Evolutionary conservation across 1,140 invertebrate species (phyloP).

Genomic region (Drosophila tristis): DNA sequence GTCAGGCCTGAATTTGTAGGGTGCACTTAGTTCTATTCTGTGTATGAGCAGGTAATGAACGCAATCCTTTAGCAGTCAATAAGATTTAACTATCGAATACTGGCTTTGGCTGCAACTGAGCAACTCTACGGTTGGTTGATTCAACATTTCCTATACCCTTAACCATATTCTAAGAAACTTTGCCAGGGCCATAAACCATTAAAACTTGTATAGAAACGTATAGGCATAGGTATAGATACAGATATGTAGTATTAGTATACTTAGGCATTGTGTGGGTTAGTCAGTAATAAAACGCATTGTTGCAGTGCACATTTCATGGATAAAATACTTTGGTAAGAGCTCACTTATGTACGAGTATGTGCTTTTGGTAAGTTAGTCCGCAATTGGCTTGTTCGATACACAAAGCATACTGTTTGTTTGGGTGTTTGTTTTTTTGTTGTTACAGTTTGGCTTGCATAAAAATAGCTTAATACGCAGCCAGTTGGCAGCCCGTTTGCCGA

Average conservation of each 20-base stretch:
- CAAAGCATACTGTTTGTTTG: constrained; percentile 27
- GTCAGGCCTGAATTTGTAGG: constrained; percentile 50
- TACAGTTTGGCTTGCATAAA: constrained; percentile 12
- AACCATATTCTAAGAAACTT: constrained; percentile 64
- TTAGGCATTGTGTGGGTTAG: constrained; percentile 38
- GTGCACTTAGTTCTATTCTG: neutral
- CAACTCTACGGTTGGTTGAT: too few species aligned
- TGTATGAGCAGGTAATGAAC: neutral
- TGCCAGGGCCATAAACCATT: constrained; percentile 65
- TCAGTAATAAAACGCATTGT: constrained; percentile 30
- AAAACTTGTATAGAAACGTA: constrained; percentile 12
- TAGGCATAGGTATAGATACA: neutral
- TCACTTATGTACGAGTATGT: constrained; percentile 39
- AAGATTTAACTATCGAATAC: too few species aligned
- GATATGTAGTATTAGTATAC: constrained; percentile 32
- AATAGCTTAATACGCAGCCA: neutral
- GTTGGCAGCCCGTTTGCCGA: constrained; percentile 16
- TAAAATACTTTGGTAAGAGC: constrained; percentile 26
- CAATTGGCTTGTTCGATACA: constrained; percentile 32
- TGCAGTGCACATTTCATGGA: constrained; percentile 45
- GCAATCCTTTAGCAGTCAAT: too few species aligned
- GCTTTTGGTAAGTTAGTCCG: constrained; percentile 21
- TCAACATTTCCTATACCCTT: neutral
- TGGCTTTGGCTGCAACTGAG: too few species aligned
- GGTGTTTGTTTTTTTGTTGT: constrained; percentile 11